These are phyloP conservation scores for Penaeus indicus DNA, from an alignment of 1,140 invertebrate species.

Conservation along the genomic window DNA sequence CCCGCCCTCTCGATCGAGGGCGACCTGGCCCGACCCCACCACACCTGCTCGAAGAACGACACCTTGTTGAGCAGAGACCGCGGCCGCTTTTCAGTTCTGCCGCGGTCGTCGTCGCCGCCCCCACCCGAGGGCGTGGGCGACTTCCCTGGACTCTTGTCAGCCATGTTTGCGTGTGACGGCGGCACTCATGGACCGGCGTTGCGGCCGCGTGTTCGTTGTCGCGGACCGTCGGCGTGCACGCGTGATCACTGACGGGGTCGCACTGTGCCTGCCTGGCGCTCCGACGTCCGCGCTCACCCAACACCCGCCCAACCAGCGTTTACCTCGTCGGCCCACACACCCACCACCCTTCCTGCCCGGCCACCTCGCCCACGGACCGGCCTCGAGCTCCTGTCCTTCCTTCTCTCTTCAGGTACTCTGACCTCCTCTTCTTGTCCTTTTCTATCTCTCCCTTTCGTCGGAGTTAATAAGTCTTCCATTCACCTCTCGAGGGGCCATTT, in stretches of 20 bases:
- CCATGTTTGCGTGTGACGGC: conserved; percentile 22
- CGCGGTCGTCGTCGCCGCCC: conserved; percentile 36
- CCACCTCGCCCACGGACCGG: background rate
- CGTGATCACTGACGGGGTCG: conserved; percentile 53
- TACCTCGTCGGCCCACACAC: conserved; percentile 11
- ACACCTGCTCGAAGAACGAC: conserved; percentile 83
- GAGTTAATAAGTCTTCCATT: background rate
- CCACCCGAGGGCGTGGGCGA: conserved; percentile 17
- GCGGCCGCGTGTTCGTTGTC: too few species aligned
- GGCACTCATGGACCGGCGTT: too few species aligned
- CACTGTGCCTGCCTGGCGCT: conserved; percentile 40
- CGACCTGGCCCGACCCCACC: conserved; percentile 72
- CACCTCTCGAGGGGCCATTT: background rate
- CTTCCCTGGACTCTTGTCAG: conserved; percentile 55
- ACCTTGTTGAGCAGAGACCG: conserved; percentile 77
- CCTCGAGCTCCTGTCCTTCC: background rate
- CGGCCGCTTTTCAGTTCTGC: conserved; percentile 45
- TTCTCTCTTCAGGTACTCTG: background rate
- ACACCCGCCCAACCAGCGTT: background rate
- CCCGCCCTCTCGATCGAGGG: conserved; percentile 45
- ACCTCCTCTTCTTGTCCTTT: background rate
- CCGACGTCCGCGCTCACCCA: background rate
- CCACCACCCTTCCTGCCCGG: conserved; percentile 12
- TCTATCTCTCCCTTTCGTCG: background rate
- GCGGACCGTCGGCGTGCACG: conserved; percentile 21